Conservation (phyloP, 2,113 vertebrate species). For the Sceloporus tristichus region DNA sequence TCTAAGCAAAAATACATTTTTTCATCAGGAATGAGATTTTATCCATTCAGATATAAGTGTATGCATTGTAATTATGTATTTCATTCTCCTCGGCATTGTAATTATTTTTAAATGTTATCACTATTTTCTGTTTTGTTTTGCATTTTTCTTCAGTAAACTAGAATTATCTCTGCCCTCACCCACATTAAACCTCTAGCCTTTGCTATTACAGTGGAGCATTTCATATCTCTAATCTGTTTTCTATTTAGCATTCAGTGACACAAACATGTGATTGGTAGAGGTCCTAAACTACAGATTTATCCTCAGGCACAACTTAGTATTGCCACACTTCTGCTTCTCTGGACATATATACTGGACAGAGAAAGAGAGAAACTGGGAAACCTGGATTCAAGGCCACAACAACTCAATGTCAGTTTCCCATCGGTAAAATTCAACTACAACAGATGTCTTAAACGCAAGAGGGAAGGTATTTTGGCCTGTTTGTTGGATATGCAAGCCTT, state of each 20-base stretch:
- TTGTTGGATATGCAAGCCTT: no score
- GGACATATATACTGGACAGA: neutral
- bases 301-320: neutral
- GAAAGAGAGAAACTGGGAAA: neutral
- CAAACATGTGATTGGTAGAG: neutral
- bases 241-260: neutral
- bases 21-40: slow-evolving; percentile 60
- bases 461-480: no score
- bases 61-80: slow-evolving; percentile 45
- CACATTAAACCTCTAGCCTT: neutral
- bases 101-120: slow-evolving; percentile 13
- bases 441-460: neutral
- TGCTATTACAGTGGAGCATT: neutral
- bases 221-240: rapidly evolving
- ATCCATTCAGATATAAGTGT: slow-evolving; percentile 46
- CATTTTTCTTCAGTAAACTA: slow-evolving; percentile 15
- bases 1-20: slow-evolving; percentile 55
- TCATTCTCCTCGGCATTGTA: slow-evolving; percentile 27
- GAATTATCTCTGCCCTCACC: neutral
- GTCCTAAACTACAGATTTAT: neutral
- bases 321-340: neutral
- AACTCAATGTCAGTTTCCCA: neutral
- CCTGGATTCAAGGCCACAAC: neutral
- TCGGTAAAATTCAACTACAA: neutral
- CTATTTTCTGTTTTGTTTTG: slow-evolving; percentile 3